Conservation (phyloP, 2,113 vertebrate species). For the Salvator merianae region DNA sequence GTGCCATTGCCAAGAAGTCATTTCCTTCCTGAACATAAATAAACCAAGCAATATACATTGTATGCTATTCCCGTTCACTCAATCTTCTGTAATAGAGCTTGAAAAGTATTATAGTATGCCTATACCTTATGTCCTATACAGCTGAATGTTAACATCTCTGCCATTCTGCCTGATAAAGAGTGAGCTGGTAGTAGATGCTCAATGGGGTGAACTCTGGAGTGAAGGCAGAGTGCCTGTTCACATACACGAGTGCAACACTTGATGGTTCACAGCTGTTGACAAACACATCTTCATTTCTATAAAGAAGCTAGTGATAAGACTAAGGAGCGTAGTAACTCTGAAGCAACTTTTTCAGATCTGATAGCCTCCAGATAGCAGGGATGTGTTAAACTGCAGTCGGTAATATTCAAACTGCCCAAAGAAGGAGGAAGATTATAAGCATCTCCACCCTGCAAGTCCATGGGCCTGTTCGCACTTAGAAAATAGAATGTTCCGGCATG, state of each 20-base stretch:
- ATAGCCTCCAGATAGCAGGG: too few species aligned
- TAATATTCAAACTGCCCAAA: too few species aligned
- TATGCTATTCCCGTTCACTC: constrained; percentile 62
- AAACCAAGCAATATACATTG: constrained; percentile 41
- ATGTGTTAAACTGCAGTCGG: too few species aligned
- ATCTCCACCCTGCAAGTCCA: too few species aligned
- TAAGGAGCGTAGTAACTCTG: too few species aligned
- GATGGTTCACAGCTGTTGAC: background rate
- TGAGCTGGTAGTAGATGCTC: too few species aligned
- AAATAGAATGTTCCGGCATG: too few species aligned
- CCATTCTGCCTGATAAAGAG: background rate
- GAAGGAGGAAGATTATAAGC: too few species aligned
- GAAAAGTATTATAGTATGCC: constrained; percentile 54
- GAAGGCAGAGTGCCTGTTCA: background rate
- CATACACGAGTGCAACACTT: background rate
- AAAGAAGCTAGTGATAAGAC: background rate
- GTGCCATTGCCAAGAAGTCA: constrained; percentile 48
- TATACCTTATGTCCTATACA: constrained; percentile 6
- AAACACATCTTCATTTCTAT: background rate
- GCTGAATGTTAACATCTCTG: background rate
- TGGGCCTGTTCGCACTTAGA: too few species aligned
- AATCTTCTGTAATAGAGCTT: constrained; percentile 55
- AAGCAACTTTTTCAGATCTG: too few species aligned
- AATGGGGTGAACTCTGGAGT: too few species aligned
- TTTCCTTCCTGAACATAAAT: constrained; percentile 56